These are phyloP conservation scores for Thaleichthys pacificus DNA, from an alignment of 2,797 vertebrate species.

Conservation along the genomic window DNA sequence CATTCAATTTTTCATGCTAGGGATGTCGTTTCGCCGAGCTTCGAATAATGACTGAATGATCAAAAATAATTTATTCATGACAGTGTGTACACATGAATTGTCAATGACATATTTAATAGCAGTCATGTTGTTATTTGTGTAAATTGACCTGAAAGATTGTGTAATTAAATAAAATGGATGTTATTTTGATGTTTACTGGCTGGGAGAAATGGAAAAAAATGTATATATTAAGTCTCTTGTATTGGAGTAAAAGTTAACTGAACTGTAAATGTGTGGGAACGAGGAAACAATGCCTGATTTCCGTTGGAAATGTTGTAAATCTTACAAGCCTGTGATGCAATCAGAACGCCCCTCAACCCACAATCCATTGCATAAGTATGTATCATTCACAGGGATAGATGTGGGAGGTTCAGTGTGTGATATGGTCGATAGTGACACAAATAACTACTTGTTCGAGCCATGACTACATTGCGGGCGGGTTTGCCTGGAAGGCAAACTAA, in stretches of 20 bases:
- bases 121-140: not conserved
- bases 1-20: not conserved
- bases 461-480: not conserved
- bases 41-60: not conserved
- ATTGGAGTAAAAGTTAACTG: too few species aligned
- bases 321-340: constrained; percentile 2
- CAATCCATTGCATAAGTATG: constrained; percentile 14
- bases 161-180: not conserved
- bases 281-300: not conserved
- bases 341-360: constrained; percentile 1
- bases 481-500: constrained; percentile 2
- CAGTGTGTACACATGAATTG: not conserved
- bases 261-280: not conserved
- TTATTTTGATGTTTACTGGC: too few species aligned
- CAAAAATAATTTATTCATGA: not conserved
- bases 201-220: too few species aligned
- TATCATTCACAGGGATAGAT: constrained; percentile 4
- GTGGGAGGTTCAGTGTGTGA: constrained; percentile 20
- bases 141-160: constrained; percentile 1
- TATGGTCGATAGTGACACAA: constrained; percentile 11
- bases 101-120: not conserved
- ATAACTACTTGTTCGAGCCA: not conserved
- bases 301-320: not conserved
- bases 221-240: too few species aligned
- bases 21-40: not conserved